phyloP scores from a whole-genome alignment of 2,888 invertebrate species.

The Scotopteryx bipunctaria region DNA sequence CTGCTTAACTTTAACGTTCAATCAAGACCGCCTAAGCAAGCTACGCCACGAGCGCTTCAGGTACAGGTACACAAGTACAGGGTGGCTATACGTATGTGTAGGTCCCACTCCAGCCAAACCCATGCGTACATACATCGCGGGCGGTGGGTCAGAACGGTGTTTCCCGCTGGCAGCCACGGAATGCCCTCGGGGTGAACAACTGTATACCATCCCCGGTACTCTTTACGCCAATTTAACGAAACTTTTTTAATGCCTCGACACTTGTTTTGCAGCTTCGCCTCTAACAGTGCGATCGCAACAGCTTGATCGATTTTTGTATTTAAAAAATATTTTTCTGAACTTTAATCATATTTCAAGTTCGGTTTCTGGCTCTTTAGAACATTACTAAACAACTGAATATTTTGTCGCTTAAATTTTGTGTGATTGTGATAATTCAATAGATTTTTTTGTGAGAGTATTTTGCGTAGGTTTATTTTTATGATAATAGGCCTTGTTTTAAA shows the following conservation, averaged over 20 bases:
- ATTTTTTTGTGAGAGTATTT: conserved; percentile 4
- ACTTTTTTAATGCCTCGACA: conserved; percentile 56
- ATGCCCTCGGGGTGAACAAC: conserved; percentile 67
- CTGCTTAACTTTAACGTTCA: too few species aligned
- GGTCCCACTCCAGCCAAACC: conserved; percentile 71
- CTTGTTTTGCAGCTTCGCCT: conserved; percentile 49
- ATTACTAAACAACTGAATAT: too few species aligned
- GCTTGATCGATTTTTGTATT: conserved; percentile 28
- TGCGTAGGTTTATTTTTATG: background rate
- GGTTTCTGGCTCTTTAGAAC: background rate
- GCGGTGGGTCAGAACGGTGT: conserved; percentile 69
- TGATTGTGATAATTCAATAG: background rate
- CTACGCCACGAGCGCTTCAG: too few species aligned
- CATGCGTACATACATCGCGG: conserved; percentile 65
- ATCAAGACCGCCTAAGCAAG: too few species aligned
- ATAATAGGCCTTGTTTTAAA: background rate
- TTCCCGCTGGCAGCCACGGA: conserved; percentile 64
- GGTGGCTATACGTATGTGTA: conserved; percentile 56
- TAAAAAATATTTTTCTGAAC: background rate
- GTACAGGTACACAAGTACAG: too few species aligned
- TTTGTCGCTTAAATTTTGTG: background rate
- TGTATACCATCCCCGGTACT: conserved; percentile 76
- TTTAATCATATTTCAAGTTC: too few species aligned
- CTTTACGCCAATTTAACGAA: conserved; percentile 26
- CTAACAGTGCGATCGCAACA: conserved; percentile 39